Evolutionary conservation across 92 coral and sea anemone genomes (phyloP), one percentile per base, ranked within the genome.

Genomic region (Pocillopora meandrina): DNA sequence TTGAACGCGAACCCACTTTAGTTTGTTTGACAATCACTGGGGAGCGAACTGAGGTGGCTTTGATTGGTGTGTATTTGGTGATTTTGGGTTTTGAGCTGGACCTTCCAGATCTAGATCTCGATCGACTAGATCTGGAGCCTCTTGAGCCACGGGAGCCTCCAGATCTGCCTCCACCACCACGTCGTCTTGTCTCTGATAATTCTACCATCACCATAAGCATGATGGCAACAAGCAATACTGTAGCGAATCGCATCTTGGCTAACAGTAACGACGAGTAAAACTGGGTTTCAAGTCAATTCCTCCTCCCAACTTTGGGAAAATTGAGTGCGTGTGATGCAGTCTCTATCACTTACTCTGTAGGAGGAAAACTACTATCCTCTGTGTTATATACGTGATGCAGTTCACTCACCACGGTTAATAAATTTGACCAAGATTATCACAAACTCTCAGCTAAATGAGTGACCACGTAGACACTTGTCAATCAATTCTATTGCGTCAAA

Each of bases 61-160:
- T 77, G 33, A 84, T 84, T 59, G 83, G 88, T 57, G 82, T 67
- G 36, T 49, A 75, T 65, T 84, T 84, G n/a, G 82, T 56, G 76
- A 77, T 77, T 76, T 56, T 76, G 2, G 88, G 60, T 58, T 66
- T 76, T 1, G 83, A 76, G 63, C 76, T 56, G 20, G 68, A 56
- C 7, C 69, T n/a, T 49, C 52, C 8, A 42, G 83, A 76, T 31
- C 76, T 56, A 23, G 68, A 31, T 8, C 69, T 20, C 23, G 72
- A 65, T 42, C 63, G 17, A 10, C 67, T 15, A 14, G 36, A 2
- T 17, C 57, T 20, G 16, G 42, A 14, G 18, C 75, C 12, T 33
- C 76, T n/a, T 10, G 64, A 56, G 12, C 70, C 33, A 18, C 52
- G 52, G 52, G 52, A 42, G 8, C 69, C 69, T 1, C 72, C 55